phyloP scores from a whole-genome alignment of 2,113 vertebrate genomes.

The Chascanopsetta lugubris region DNA sequence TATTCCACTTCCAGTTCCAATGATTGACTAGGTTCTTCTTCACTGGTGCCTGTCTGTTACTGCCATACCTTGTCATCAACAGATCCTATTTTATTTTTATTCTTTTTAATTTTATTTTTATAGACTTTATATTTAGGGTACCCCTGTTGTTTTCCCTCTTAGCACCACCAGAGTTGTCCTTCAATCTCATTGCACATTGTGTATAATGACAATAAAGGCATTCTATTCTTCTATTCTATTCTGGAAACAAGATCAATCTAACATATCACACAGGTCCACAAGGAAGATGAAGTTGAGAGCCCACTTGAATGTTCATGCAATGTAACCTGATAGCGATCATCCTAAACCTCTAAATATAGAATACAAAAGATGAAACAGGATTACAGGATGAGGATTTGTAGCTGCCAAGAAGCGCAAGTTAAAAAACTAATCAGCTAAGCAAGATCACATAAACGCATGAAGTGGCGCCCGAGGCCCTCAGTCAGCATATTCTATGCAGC shows the following conservation, averaged over 20 bases:
- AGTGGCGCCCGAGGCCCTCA: not conserved
- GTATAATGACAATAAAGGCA: too few species aligned
- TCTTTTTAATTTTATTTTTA: too few species aligned
- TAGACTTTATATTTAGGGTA: too few species aligned
- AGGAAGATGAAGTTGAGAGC: not conserved
- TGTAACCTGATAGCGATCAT: constrained; percentile 9
- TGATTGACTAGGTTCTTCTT: not conserved
- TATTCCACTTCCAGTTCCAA: too few species aligned
- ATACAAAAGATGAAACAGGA: not conserved
- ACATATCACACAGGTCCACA: too few species aligned
- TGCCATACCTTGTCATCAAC: not conserved
- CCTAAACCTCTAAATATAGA: constrained; percentile 9
- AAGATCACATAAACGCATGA: constrained; percentile 2
- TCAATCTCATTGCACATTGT: too few species aligned
- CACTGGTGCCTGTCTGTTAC: not conserved
- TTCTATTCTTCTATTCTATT: too few species aligned
- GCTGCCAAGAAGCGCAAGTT: not conserved
- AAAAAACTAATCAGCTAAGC: not conserved
- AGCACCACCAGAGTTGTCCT: too few species aligned
- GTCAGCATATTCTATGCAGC: not conserved
- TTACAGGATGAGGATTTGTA: not conserved
- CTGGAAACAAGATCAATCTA: too few species aligned
- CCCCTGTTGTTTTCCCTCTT: too few species aligned
- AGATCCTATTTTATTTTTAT: too few species aligned
- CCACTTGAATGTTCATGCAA: not conserved